Conservation (phyloP, 2,797 vertebrate genomes). For the Danio jaintianensis region DNA sequence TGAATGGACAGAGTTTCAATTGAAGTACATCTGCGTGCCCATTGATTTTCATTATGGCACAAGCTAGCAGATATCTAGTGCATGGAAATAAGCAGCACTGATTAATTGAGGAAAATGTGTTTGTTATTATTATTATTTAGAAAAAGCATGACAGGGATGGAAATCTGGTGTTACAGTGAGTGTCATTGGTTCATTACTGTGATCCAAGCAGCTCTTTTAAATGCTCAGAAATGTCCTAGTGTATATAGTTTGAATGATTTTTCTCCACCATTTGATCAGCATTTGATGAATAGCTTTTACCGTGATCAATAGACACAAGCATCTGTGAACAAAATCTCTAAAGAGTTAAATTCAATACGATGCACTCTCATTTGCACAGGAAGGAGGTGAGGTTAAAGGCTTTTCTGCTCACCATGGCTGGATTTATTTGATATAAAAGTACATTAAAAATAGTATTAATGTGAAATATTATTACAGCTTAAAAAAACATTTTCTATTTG, state of each 20-base stretch:
- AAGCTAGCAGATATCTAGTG: neutral
- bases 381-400: neutral
- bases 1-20: neutral
- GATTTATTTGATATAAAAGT: neutral
- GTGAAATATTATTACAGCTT: neutral
- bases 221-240: neutral
- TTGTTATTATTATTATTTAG: neutral
- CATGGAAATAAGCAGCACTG: neutral
- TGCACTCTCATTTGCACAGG: neutral
- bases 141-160: neutral
- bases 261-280: neutral
- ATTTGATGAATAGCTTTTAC: neutral
- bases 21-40: slow-evolving; percentile 8
- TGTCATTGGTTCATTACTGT: neutral
- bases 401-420: neutral
- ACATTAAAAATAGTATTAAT: neutral
- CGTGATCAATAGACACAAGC: neutral
- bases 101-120: neutral
- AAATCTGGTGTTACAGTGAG: neutral
- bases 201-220: neutral
- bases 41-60: slow-evolving; percentile 30
- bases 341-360: neutral
- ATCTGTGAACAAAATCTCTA: neutral
- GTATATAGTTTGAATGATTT: neutral
- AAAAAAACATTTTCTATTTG: no score